Evolutionary conservation across 1,140 invertebrate species (phyloP).

Genomic region (Heliconius hermathena): DNA sequence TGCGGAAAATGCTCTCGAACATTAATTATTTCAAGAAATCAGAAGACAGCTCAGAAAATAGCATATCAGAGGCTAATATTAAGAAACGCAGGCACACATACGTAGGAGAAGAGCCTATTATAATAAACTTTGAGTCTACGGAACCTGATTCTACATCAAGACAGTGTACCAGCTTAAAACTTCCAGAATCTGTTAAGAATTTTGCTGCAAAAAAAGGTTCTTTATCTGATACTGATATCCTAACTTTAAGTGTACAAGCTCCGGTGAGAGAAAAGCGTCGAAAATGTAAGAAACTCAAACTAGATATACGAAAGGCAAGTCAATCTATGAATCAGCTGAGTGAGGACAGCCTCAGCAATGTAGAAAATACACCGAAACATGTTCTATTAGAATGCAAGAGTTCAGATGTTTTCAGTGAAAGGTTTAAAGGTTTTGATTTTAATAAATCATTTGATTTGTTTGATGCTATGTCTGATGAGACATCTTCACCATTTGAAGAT

Average conservation of each 20-base stretch:
- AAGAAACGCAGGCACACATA: constrained; percentile 38
- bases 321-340: constrained; percentile 50
- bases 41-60: constrained; percentile 43
- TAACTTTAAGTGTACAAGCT: constrained; percentile 40
- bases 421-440: constrained; percentile 64
- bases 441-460: constrained; percentile 67
- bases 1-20: constrained; percentile 70
- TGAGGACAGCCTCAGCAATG: constrained; percentile 43
- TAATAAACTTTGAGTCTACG: constrained; percentile 48
- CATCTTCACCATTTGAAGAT: constrained; percentile 53
- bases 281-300: constrained; percentile 60
- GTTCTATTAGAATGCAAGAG: constrained; percentile 59
- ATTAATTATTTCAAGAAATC: constrained; percentile 71
- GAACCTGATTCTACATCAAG: constrained; percentile 64
- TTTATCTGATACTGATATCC: constrained; percentile 67
- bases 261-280: constrained; percentile 44
- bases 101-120: constrained; percentile 33
- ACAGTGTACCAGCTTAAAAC: constrained; percentile 53
- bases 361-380: constrained; percentile 73
- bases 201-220: constrained; percentile 61
- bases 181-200: constrained; percentile 59
- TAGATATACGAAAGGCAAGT: constrained; percentile 70
- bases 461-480: constrained; percentile 57
- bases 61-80: constrained; percentile 21
- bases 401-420: constrained; percentile 61